Base-by-base conservation (phyloP, 2,888 invertebrate species). In the Agrochola litura region DNA sequence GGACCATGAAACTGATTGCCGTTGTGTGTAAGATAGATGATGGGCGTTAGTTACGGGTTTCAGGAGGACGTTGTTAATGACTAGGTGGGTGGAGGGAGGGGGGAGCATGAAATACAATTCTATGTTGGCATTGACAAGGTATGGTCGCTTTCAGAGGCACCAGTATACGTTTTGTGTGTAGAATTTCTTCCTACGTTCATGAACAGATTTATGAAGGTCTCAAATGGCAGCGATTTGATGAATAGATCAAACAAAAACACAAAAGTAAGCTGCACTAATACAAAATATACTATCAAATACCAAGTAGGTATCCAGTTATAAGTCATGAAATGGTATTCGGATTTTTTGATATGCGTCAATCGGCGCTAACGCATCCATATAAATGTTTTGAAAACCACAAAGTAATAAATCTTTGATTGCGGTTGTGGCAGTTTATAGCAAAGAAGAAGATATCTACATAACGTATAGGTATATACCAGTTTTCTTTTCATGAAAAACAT, bases 1-100 rank as follows among this genome's bases (percentile, higher is more conserved):
- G 81, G 64, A 76, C 77, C 79, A 82, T 89, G 86, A 86, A 88
- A 87, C 78, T 80, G 79, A 84, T 82, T 85, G 80, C 84, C 30
- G 75, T 81, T 82, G 73, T 81, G 72, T 69, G 60, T 61, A 64
- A 79, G 60, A 82, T 81, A 83, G 77, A 74, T 73, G 73, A 72
- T 68, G 49, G 65, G 84, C 66, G 63, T 77, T 46, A n/a, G 69
- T 77, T 63, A 69, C 63, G 49, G 63, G 61, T 52, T 78, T 70
- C 49, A 73, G 46, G 37, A 78, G 49, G 54, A 81, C n/a, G 25
- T 52, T 6, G 70, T 70, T 83, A 54, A 83, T 69, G 54, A 46
- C 52, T 54, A n/a, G 16, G 52, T 43, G n/a, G 56, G 30, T 71
- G 43, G n/a, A 8, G 52, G 22, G 37, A n/a, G n/a, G 56, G 1